phyloP scores from a whole-genome alignment of 2,888 invertebrate genomes.

The Heliconius ismenius region DNA sequence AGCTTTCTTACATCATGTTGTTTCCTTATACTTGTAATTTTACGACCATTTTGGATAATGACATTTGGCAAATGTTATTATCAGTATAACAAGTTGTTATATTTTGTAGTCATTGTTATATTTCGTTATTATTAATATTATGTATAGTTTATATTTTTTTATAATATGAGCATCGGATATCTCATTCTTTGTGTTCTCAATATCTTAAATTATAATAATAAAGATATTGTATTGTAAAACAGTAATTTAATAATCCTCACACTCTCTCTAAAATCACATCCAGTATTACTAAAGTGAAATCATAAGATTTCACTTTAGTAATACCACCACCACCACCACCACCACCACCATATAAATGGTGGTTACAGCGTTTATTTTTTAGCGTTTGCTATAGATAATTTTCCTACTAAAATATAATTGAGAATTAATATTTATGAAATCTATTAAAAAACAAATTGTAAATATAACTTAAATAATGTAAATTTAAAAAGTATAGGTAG shows the following conservation, averaged over 20 bases:
- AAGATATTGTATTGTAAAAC: not conserved
- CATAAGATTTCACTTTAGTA: too few relatives aligned
- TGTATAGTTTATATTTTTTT: not conserved
- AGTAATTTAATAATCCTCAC: not conserved
- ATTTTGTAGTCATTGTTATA: not conserved
- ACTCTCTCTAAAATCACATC: not conserved
- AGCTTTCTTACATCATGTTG: conserved; percentile 17
- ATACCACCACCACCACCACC: too few relatives aligned
- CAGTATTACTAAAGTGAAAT: not conserved
- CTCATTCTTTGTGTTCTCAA: not conserved
- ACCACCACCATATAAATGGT: too few relatives aligned
- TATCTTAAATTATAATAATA: not conserved
- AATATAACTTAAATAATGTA: too few relatives aligned
- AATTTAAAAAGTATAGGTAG: not conserved
- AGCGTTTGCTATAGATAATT: not conserved
- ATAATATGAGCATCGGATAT: not conserved
- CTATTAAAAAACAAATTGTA: not conserved
- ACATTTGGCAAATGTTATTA: not conserved
- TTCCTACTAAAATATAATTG: not conserved
- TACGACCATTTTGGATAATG: conserved; percentile 13
- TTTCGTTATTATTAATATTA: not conserved
- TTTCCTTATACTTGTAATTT: conserved; percentile 14
- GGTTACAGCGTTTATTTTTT: not conserved
- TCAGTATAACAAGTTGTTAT: not conserved
- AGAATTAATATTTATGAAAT: not conserved